Percentiles rank a stretch among this genome's conserved stretches.
These are phyloP conservation scores for Medauroidea extradentata DNA, from an alignment of 1,140 invertebrate species.

Conservation along the genomic window DNA sequence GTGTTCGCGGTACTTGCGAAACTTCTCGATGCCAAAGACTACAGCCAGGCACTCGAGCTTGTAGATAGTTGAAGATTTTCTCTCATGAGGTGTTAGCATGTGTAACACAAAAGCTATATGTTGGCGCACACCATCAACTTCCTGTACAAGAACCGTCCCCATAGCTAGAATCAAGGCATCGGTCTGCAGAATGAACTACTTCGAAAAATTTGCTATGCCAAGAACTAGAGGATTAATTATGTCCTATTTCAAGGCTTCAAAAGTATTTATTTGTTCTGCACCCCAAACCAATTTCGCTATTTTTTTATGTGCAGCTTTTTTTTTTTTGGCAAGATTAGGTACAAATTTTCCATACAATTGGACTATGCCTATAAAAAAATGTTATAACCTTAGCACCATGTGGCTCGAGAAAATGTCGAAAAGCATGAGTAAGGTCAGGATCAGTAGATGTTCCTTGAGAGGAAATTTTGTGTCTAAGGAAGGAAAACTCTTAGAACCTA, in stretches of 20 bases:
- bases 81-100: slow-evolving; percentile 37
- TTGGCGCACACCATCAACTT: slow-evolving; percentile 21
- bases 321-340: slow-evolving; percentile 34
- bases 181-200: slow-evolving; percentile 33
- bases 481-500: no score
- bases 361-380: no score
- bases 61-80: slow-evolving; percentile 37
- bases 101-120: slow-evolving; percentile 35
- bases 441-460: no score
- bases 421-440: no score
- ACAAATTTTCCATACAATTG: background rate
- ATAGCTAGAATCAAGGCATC: slow-evolving; percentile 36
- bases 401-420: no score
- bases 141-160: slow-evolving; percentile 36
- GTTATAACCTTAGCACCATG: no score
- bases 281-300: slow-evolving; percentile 29
- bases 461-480: no score
- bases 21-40: slow-evolving; percentile 42
- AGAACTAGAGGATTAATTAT: slow-evolving; percentile 35
- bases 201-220: slow-evolving; percentile 31
- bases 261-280: slow-evolving; percentile 28
- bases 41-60: slow-evolving; percentile 45
- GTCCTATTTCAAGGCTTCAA: slow-evolving; percentile 28
- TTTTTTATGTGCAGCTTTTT: slow-evolving; percentile 22
- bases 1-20: slow-evolving; percentile 39